Base-by-base conservation (phyloP, 2,113 vertebrate genomes). In the Elaphurus davidianus region DNA sequence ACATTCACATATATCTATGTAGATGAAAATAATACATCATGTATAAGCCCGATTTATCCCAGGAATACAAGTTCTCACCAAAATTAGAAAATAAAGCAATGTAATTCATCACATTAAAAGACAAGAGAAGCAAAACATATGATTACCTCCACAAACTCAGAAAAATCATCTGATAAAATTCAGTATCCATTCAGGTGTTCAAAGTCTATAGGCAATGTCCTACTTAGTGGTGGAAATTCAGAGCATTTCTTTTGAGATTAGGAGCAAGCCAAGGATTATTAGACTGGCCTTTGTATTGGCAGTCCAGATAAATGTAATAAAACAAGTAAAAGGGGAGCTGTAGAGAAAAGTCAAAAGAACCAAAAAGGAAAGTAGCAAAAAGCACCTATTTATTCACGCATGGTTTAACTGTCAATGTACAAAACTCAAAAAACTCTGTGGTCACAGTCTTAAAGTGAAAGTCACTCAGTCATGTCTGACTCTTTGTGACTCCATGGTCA, bases 141-240 rank as follows among this genome's bases (percentile, higher is more conserved):
- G 30, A 59, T 86, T 27, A 74, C n/a, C n/a, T 87, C 17, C 55
- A 90, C 33, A 83, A 60, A 94, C 59, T 78, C 59, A 82, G 82
- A 97, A 96, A 94, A 94, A 64, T 76, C 23, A 54, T 21, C 82
- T 90, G 62, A 76, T 64, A 57, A 90, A 83, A 97, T 59, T 90
- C 55, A 92, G 54, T 9, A 82, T 45, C 14, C 40, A 71, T 78
- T 93, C 19, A 78, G 40, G 89, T 87, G 90, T 97, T 86, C 45
- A 91, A 81, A 81, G 67, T 86, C 27, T 92, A 52, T 5, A 64
- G n/a, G 15, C 7, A 82, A 74, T 40, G 47, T 92, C 28, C 43
- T 23, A 82, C 33, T 74, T 92, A 59, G 3, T 30, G 6, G 21
- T 52, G 27, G 83, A 96, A 90, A 74, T 27, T 90, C 60, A 79